Base-by-base conservation (phyloP, 2,797 vertebrate genomes). In the Ptychobarbus kaznakovi region DNA sequence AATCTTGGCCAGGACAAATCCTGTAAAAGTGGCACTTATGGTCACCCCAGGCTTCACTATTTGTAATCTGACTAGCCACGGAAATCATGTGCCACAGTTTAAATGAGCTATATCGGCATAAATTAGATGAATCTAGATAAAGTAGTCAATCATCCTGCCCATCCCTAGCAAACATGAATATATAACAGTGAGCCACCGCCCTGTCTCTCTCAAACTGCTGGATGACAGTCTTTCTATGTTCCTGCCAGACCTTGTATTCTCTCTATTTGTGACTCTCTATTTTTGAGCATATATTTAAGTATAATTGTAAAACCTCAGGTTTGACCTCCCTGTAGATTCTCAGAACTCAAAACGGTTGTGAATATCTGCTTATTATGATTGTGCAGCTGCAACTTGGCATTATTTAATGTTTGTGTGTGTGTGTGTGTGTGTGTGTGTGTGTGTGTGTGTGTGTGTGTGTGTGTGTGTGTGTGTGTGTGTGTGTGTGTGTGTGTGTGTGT, bases 241-340 rank as follows among this genome's bases (percentile, higher is more conserved):
- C 73, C 88, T 74, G 76, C 90, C 85, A 86, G 69, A 38, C 66
- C 35, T 74, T 86, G 32, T 73, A 28, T 68, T 66, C 40, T 70
- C 25, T 66, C 44, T 80, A 22, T 85, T 85, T 76, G 72, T 51
- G 44, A 65, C 53, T 82, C 42, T 88, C 84, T 89, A 87, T 91
- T 89, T 88, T 82, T 79, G 85, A 86, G 84, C 82, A 80, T 85
- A 88, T 83, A 88, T 89, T 90, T 81, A 86, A 90, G 70, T 83
- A 80, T 89, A 63, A 86, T 87, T 61, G 69, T 84, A 87, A 89
- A 88, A 87, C 90, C 86, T 65, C 91, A 90, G 75, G 63, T 38
- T 82, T 86, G 75, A 69, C 53, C 80, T 83, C 73, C 68, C 69
- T 80, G 40, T 86, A 80, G 75, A 56, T 82, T 80, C 46, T 63